A percentile compares a stretch with the other conserved stretches of the same genome.
phyloP scores from a whole-genome alignment of 2,113 vertebrate species.

The Natator depressus region DNA sequence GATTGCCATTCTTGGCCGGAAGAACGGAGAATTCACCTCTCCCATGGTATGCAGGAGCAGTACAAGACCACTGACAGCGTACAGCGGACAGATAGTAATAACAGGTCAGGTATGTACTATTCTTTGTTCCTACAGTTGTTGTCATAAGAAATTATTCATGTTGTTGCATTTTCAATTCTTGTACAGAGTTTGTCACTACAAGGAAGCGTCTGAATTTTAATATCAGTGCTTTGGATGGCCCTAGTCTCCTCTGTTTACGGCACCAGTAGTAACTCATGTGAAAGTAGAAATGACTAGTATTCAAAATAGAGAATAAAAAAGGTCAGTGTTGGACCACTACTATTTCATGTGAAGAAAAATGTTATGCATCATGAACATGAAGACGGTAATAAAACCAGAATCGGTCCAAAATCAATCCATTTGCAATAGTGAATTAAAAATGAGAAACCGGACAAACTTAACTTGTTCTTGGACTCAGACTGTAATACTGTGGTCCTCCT shows the following conservation, averaged over 20 bases:
- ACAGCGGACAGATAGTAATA: neutral
- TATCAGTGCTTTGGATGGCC: conserved; percentile 3
- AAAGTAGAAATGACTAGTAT: neutral
- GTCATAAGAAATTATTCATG: neutral
- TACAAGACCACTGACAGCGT: accelerated
- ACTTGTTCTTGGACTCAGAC: neutral
- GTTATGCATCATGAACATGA: neutral
- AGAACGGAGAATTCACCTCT: neutral
- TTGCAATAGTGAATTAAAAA: conserved; percentile 19
- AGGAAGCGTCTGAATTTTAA: neutral
- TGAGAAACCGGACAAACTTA: neutral
- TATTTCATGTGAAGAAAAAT: conserved; percentile 6
- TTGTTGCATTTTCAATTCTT: neutral
- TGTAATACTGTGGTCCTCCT: accelerated
- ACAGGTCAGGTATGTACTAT: neutral
- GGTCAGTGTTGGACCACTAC: neutral
- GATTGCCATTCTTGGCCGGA: neutral
- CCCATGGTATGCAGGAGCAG: neutral
- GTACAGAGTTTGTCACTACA: neutral
- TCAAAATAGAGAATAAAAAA: neutral
- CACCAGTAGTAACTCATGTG: neutral
- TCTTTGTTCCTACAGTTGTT: neutral
- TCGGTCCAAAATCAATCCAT: conserved; percentile 1
- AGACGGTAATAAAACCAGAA: neutral
- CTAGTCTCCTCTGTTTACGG: neutral